phyloP scores from a whole-genome alignment of 2,113 vertebrate genomes.

The Castor canadensis region DNA sequence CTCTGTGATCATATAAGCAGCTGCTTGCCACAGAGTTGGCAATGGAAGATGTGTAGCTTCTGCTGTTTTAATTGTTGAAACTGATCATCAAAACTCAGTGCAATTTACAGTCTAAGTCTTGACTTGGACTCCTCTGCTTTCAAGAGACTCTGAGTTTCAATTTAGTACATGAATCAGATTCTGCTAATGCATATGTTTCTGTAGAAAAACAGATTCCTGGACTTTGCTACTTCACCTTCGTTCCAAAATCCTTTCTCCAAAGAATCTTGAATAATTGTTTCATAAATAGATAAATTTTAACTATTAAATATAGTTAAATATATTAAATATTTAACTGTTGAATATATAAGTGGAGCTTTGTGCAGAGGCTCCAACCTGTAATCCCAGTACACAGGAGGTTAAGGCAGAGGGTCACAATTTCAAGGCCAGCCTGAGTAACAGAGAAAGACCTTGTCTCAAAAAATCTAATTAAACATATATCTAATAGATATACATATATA shows the following conservation, averaged over 20 bases:
- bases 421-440: background rate
- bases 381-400: background rate
- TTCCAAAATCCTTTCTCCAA: background rate
- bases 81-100: background rate
- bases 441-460: background rate
- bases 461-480: background rate
- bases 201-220: background rate
- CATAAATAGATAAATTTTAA: too few species aligned
- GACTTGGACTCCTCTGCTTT: too few species aligned
- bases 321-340: too few species aligned
- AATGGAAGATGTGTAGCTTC: fast-evolving
- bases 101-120: background rate
- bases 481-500: background rate
- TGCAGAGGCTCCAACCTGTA: fast-evolving
- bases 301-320: too few species aligned
- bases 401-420: background rate
- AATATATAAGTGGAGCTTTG: background rate
- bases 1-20: fast-evolving
- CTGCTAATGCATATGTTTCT: background rate
- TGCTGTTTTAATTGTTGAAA: background rate
- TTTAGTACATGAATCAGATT: background rate
- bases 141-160: background rate
- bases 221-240: fast-evolving
- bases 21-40: background rate
- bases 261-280: background rate